These are phyloP conservation scores for Rhagonycha fulva DNA, from an alignment of 2,888 invertebrate species.

Conservation along the genomic window DNA sequence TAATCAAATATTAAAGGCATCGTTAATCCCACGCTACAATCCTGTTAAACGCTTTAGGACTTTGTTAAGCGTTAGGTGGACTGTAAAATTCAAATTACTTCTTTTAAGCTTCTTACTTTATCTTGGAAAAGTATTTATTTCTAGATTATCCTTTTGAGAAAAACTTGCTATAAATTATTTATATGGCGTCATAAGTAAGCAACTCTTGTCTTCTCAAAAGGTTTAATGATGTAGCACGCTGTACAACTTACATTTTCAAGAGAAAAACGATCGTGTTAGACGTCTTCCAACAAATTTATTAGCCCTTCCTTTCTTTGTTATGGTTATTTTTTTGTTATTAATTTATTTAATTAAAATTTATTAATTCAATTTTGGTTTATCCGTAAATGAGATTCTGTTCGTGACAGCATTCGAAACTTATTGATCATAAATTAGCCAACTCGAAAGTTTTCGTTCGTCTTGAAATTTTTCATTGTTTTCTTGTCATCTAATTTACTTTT, in stretches of 20 bases:
- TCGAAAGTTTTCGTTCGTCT: not conserved
- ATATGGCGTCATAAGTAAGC: not conserved
- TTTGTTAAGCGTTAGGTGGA: constrained; percentile 18
- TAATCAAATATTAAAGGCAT: constrained; percentile 33
- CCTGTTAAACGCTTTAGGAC: constrained; percentile 27
- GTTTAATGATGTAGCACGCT: not conserved
- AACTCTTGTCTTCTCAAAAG: constrained; percentile 1
- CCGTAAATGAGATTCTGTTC: not conserved
- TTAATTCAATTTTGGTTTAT: not conserved
- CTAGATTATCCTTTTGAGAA: not conserved
- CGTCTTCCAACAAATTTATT: not conserved
- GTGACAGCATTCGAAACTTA: not conserved
- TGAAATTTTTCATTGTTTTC: not conserved
- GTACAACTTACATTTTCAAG: not conserved
- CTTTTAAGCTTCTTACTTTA: constrained; percentile 10
- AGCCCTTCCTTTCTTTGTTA: not conserved
- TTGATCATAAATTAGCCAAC: not conserved
- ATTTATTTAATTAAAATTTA: not conserved
- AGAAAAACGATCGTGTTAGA: not conserved
- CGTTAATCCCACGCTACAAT: constrained; percentile 28
- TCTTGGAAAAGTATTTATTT: not conserved
- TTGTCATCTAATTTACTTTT: not conserved
- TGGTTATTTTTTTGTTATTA: not conserved
- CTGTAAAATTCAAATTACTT: constrained; percentile 25
- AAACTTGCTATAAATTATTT: not conserved